Percentiles rank a stretch among this genome's conserved stretches.
Evolutionary conservation across 2,888 invertebrate genomes (phyloP).

Genomic region (Sarcophaga subvicina): DNA sequence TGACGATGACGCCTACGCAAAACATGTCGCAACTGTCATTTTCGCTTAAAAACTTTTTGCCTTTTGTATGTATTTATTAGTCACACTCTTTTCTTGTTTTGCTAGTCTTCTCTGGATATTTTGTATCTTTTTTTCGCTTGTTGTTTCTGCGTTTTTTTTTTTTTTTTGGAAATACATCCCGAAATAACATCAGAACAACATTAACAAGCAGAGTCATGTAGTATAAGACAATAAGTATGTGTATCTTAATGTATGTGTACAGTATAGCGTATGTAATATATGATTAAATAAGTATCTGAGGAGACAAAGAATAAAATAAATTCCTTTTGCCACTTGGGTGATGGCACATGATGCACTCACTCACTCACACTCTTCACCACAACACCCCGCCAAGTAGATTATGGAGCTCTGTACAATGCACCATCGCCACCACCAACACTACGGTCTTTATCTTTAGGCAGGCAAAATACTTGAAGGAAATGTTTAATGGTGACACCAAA

Average conservation of each 20-base stretch:
- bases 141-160: constrained; percentile 7
- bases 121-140: neutral
- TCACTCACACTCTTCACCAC: neutral
- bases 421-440: constrained; percentile 6
- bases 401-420: constrained; percentile 10
- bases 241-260: neutral
- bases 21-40: constrained; percentile 81
- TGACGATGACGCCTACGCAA: constrained; percentile 77
- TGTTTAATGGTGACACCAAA: constrained; percentile 50
- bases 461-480: constrained; percentile 40
- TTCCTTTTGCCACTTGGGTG: constrained; percentile 20
- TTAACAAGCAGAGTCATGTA: constrained; percentile 16
- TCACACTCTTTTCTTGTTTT: constrained; percentile 68
- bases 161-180: constrained; percentile 46
- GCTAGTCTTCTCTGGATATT: neutral
- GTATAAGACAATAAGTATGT: constrained; percentile 22
- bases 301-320: constrained; percentile 45
- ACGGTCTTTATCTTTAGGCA: neutral
- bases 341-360: constrained; percentile 7
- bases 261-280: constrained; percentile 23
- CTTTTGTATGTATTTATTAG: constrained; percentile 81
- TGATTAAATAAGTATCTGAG: constrained; percentile 57
- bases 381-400: constrained; percentile 18
- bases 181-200: constrained; percentile 39
- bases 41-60: constrained; percentile 77